phyloP scores from a whole-genome alignment of 2,888 invertebrate genomes.

The Cerastis rubricosa region DNA sequence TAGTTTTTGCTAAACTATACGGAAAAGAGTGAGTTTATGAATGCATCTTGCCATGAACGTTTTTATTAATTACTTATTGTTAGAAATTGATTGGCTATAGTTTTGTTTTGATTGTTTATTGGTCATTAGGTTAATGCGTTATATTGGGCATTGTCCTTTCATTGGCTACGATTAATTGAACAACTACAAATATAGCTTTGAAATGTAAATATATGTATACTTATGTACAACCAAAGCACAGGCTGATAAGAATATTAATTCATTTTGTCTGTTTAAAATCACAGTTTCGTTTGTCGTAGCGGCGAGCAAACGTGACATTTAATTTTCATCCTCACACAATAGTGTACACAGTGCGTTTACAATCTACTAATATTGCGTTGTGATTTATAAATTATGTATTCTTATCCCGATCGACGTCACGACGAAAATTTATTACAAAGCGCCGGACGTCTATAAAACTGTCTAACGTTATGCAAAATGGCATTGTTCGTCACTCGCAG shows the following conservation, averaged over 20 bases:
- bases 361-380: constrained; percentile 47
- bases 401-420: constrained; percentile 70
- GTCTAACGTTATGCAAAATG: constrained; percentile 75
- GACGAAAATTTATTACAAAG: constrained; percentile 70
- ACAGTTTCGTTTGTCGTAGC: constrained; percentile 52
- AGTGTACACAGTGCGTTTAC: constrained; percentile 48
- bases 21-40: not conserved
- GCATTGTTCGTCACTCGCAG: constrained; percentile 73
- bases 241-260: constrained; percentile 60
- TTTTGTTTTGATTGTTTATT: constrained; percentile 30
- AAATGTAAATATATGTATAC: constrained; percentile 25
- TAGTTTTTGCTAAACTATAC: not conserved
- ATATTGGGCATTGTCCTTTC: constrained; percentile 41
- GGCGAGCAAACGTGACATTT: constrained; percentile 56
- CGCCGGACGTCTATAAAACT: constrained; percentile 79
- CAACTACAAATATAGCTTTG: constrained; percentile 29
- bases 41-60: not conserved
- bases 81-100: constrained; percentile 10
- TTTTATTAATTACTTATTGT: constrained; percentile 33
- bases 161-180: constrained; percentile 29
- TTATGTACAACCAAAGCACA: constrained; percentile 34
- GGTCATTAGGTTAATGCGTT: constrained; percentile 37
- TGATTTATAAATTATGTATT: constrained; percentile 69
- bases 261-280: constrained; percentile 54
- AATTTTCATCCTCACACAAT: constrained; percentile 46